Base-by-base conservation (phyloP, 1,140 invertebrate species). In the Dendroctonus ponderosae region DNA sequence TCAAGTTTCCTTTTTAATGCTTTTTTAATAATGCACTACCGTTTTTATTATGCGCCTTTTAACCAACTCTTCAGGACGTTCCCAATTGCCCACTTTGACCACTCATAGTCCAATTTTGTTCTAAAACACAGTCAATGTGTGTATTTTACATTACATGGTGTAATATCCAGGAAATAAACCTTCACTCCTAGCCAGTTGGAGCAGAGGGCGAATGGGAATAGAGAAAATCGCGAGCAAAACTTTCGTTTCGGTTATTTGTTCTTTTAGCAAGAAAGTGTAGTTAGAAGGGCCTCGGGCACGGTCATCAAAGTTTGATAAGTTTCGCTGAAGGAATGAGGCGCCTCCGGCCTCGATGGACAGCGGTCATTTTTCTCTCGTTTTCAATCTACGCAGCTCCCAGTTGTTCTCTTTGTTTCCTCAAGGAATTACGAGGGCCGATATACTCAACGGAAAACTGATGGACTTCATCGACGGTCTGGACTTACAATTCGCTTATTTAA, bases 361-460 rank as follows among this genome's bases (percentile, higher is more conserved):
- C 76, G 80, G 80, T 82, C 79, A 82, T 82, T 82, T 82, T 81
- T 82, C 78, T 78, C 76, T 76, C 72, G 63, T 69, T 79, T 80
- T 80, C 78, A 81, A 81, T 81, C 78, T 79, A 80, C 78, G 72
- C 76, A 75, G 71, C 58, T 41, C 44, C 53, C 50, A 40, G 9
- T 67, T 64, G 48, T 68, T 66, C 66, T 43, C 54, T 64, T 69
- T 67, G 60, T 67, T 67, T 58, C 64, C 62, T 66, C 49, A 40
- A 59, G 68, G 58, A 69, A 62, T 69, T 69, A 52, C 63, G 50
- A 58, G 58, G 26, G 42, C 41, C 68, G 41, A 58, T 67, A 51
- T 39, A 54, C 54, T 26, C 53, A 63, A 37, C 40, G 42, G 51
- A 42, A 63, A 63, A 63, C 62, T 63, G 62, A 63, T 63, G 62